phyloP scores from a whole-genome alignment of 2,888 invertebrate species.

The Drosophila neotestacea region DNA sequence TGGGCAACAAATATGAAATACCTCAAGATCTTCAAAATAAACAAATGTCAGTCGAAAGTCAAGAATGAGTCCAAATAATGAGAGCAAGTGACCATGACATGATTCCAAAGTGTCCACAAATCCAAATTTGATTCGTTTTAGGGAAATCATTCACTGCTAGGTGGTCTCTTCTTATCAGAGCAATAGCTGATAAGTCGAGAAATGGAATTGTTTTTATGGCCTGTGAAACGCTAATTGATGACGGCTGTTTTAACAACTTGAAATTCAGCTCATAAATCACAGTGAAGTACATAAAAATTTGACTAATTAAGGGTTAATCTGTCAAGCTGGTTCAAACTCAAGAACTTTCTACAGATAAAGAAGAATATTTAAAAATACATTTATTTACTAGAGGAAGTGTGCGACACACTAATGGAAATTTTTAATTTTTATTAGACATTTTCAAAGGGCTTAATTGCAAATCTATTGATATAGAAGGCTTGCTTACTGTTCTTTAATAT shows the following conservation, averaged over 20 bases:
- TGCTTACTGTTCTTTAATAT: too few relatives aligned
- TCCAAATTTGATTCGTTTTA: neutral
- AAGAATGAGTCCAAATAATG: conserved; percentile 36
- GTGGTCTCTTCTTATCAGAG: conserved; percentile 39
- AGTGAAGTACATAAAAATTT: conserved; percentile 37
- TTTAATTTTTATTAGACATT: too few relatives aligned
- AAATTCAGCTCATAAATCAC: conserved; percentile 54
- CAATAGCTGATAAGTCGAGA: conserved; percentile 33
- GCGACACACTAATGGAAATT: too few relatives aligned
- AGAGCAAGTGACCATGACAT: conserved; percentile 58
- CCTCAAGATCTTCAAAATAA: conserved; percentile 37
- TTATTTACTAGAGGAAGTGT: too few relatives aligned
- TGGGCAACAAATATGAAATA: conserved; percentile 17
- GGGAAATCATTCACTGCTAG: conserved; percentile 8
- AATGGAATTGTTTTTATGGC: conserved; percentile 16
- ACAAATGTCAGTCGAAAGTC: conserved; percentile 36
- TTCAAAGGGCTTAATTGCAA: too few relatives aligned
- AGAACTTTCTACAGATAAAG: too few relatives aligned
- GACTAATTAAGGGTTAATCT: conserved; percentile 50
- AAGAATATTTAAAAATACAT: too few relatives aligned
- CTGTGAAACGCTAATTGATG: conserved; percentile 33
- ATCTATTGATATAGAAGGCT: too few relatives aligned
- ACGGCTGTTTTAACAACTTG: conserved; percentile 26
- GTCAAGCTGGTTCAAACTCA: neutral
- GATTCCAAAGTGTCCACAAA: conserved; percentile 26